A percentile compares a stretch with the other conserved stretches of the same genome.
Evolutionary conservation across 2,797 vertebrate genomes (phyloP).

Genomic region (Gastrophryne carolinensis): DNA sequence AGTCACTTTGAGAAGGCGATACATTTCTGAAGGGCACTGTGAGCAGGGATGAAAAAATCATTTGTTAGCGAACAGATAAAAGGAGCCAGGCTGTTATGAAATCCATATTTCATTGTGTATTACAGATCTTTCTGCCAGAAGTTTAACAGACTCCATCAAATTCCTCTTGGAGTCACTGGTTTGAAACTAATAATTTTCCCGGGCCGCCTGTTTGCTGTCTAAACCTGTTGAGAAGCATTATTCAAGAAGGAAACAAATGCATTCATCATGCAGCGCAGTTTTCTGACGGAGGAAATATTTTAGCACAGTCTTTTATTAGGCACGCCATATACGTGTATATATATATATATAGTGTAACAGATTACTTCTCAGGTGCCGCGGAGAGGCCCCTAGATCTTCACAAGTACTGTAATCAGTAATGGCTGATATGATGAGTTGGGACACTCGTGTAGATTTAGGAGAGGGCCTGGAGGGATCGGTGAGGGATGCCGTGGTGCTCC

Average conservation of each 20-base stretch:
- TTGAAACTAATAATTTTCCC: conserved; percentile 50
- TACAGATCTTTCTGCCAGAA: conserved; percentile 46
- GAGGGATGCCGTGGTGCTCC: neutral
- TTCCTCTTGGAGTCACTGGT: conserved; percentile 36
- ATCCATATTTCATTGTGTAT: conserved; percentile 42
- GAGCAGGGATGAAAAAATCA: conserved; percentile 34
- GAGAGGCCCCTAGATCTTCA: neutral
- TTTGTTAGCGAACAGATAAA: conserved; percentile 32
- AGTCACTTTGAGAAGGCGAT: conserved; percentile 46
- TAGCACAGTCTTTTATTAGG: neutral
- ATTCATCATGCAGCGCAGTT: conserved; percentile 18
- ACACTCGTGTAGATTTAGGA: neutral
- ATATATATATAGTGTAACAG: neutral
- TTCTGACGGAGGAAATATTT: neutral
- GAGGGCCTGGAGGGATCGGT: neutral
- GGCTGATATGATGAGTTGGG: neutral
- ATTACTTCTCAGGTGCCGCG: too few species aligned
- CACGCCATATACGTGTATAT: neutral
- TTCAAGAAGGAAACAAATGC: conserved; percentile 37
- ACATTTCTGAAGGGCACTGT: conserved; percentile 39
- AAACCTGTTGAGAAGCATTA: conserved; percentile 39
- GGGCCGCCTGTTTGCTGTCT: conserved; percentile 27
- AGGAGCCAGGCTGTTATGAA: conserved; percentile 34
- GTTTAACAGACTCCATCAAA: conserved; percentile 54
- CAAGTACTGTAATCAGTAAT: neutral